Evolutionary conservation across 1,140 invertebrate species (phyloP), one percentile per base, ranked within the genome.

Genomic region (Leptinotarsa undecemlineata): DNA sequence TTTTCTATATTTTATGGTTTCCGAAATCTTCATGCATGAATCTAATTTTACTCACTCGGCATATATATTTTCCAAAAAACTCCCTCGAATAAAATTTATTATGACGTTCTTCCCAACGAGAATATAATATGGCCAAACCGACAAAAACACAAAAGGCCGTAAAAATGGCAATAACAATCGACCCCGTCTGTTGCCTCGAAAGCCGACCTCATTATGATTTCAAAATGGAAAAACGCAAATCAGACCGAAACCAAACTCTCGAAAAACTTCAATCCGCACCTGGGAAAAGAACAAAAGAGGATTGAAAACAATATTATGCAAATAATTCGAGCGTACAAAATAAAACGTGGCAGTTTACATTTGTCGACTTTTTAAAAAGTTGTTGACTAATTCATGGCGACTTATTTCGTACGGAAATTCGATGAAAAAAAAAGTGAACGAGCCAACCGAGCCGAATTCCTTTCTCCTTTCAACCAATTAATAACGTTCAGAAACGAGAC

Each of bases 301-400:
- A 73, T 73, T 73, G 71, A 73, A 73, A 77, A 79, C 79, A 78
- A 80, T 77, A 79, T 83, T 83, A 83, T 83, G 82, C 81, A 83
- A 83, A 83, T 82, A 83, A 81, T 80, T 80, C 78, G 68, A 71
- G 80, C 79, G 76, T 76, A 75, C 75, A 77, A 77, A 81, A 79
- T 82, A 82, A 83, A 81, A 83, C 82, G 82, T 83, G 80, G 81
- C 82, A 83, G 82, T 83, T 81, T 82, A 83, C 80, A 81, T 81
- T 81, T 76, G 77, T 77, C 75, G 81, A 81, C 79, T 80, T 82
- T 79, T 81, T 62, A 62, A 71, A 81, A 82, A 83, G 79, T 83
- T 78, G 80, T 79, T 83, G 81, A 82, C 82, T 83, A 83, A 83
- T 83, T 83, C 82, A 83, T 83, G 74, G 77, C 74, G 78, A 81